Evolutionary conservation across 2,888 invertebrate species (phyloP).

Genomic region (Ochropleura leucogaster): DNA sequence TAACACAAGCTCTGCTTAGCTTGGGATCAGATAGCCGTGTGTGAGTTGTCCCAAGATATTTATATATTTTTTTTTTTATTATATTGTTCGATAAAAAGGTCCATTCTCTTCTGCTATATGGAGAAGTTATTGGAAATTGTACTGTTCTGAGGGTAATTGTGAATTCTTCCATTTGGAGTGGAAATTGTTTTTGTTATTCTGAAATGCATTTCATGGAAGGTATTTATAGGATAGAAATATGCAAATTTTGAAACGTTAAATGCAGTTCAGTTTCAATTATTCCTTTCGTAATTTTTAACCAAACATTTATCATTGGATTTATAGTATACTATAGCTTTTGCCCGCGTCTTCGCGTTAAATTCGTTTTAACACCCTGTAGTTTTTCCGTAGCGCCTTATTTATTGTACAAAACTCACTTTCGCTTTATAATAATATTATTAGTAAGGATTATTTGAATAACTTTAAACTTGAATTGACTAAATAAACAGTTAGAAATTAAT

Average conservation of each 20-base stretch:
- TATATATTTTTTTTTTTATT: too few relatives aligned
- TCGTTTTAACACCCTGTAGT: too few relatives aligned
- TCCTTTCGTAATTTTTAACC: not conserved
- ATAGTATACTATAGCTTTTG: not conserved
- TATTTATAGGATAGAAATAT: not conserved
- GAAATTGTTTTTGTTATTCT: not conserved
- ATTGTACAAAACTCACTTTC: too few relatives aligned
- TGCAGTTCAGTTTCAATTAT: not conserved
- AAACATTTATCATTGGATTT: not conserved
- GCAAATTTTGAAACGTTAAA: not conserved
- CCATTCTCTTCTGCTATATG: not conserved
- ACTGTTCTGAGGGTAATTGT: not conserved
- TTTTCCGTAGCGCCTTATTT: too few relatives aligned
- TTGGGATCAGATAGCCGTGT: too few relatives aligned
- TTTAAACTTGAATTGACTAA: too few relatives aligned
- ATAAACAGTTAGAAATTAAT: too few relatives aligned
- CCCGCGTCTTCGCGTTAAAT: too few relatives aligned
- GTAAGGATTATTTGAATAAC: too few relatives aligned
- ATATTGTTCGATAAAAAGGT: constrained; percentile 20
- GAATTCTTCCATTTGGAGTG: not conserved
- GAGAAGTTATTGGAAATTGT: constrained; percentile 22
- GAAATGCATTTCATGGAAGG: not conserved
- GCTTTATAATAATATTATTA: too few relatives aligned
- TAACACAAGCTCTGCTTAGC: too few relatives aligned
- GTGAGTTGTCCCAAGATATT: too few relatives aligned